Base-by-base conservation (phyloP, 2,888 invertebrate genomes). In the Hemaris fuciformis region DNA sequence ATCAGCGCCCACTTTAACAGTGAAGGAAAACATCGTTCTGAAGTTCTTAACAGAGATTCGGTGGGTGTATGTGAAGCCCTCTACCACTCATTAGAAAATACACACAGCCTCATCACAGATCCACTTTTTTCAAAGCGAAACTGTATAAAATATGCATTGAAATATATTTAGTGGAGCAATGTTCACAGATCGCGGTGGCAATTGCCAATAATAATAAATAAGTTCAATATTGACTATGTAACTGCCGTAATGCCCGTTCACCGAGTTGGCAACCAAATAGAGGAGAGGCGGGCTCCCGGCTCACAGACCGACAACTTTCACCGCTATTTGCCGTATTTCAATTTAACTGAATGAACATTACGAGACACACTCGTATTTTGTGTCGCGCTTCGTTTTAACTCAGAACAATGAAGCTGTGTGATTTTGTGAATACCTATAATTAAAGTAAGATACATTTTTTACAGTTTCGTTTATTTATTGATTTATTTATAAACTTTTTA, bases 151-250 rank as follows among this genome's bases (percentile, higher is more conserved):
- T n/a, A 13, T n/a, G 38, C 3, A 8, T 38, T 38, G 38, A n/a
- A 38, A 38, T n/a, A n/a, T n/a, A n/a, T n/a, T n/a, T n/a, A n/a
- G n/a, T n/a, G n/a, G n/a, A n/a, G n/a, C n/a, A n/a, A n/a, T n/a
- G n/a, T n/a, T n/a, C n/a, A 38, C 31, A 27, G 27, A 53, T 53
- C 27, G 27, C 53, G 31, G 3, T 10, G 18, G 18, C 8, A 15
- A 53, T 27, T 18, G 31, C 18, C 15, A 8, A 22, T 34, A 60
- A 67, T 58, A 66, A 64, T 60, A 62, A 25, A 46, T 34, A 43
- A 64, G 66, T 64, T 57, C 64, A 72, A 71, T 68, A 74, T 70
- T 74, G 67, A 65, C 73, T 62, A 20, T 53, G 57, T 58, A 66
- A 65, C 62, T 64, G 63, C 64, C 42, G 61, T 46, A n/a, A 25